phyloP scores from a whole-genome alignment of 2,888 invertebrate genomes.

The Laothoe populi region DNA sequence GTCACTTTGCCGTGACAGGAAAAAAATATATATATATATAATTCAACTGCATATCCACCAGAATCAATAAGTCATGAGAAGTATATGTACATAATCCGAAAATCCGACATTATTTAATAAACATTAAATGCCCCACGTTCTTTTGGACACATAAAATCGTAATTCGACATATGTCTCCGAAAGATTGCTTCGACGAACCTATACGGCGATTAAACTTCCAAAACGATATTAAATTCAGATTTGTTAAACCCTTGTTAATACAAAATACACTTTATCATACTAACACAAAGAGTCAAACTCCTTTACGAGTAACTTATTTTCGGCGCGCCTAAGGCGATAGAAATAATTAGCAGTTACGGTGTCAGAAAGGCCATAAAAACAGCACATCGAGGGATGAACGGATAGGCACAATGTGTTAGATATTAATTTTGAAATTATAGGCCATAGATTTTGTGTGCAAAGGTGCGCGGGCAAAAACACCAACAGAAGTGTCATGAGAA shows the following conservation, averaged over 20 bases:
- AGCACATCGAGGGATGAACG: conserved; percentile 72
- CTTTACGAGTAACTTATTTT: conserved; percentile 12
- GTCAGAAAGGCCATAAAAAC: conserved; percentile 76
- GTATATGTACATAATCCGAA: neutral
- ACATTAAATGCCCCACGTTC: conserved; percentile 30
- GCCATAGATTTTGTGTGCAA: conserved; percentile 63
- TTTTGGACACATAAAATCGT: conserved; percentile 27
- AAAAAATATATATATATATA: neutral
- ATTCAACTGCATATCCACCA: neutral
- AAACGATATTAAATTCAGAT: conserved; percentile 23
- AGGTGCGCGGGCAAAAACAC: conserved; percentile 77
- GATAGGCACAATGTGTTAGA: conserved; percentile 83
- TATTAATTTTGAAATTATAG: conserved; percentile 83
- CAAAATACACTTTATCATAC: conserved; percentile 14
- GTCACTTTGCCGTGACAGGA: no score
- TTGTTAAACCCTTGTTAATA: conserved; percentile 10
- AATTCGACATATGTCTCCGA: conserved; percentile 22
- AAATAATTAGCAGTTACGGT: conserved; percentile 76
- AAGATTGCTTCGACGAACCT: conserved; percentile 22
- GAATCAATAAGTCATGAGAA: neutral
- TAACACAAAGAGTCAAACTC: conserved; percentile 26
- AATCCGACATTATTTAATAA: conserved; percentile 4
- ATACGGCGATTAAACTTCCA: conserved; percentile 19
- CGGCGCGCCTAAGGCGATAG: conserved; percentile 50
- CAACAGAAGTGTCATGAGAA: conserved; percentile 81